Evolutionary conservation across 2,797 vertebrate genomes (phyloP).

Genomic region (Lagorchestes hirsutus): DNA sequence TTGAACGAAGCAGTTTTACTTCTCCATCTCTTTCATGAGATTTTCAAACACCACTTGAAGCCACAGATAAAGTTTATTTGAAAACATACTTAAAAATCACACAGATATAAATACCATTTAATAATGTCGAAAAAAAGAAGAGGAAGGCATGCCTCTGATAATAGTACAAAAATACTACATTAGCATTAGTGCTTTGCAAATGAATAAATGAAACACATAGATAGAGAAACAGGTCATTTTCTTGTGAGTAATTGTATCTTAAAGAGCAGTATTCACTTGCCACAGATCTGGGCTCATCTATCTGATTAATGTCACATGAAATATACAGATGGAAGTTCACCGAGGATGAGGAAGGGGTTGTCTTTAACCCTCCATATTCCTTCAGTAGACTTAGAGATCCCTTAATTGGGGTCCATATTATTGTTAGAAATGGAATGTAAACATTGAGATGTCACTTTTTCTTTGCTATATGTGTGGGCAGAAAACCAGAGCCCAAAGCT

Average conservation of each 20-base stretch:
- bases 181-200: constrained; percentile 83
- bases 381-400: constrained; percentile 67
- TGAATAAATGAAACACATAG: constrained; percentile 82
- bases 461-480: constrained; percentile 71
- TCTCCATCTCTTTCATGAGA: constrained; percentile 69
- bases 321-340: constrained; percentile 77
- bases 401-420: constrained; percentile 69
- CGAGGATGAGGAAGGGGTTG: constrained; percentile 70
- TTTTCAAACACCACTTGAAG: constrained; percentile 82
- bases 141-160: constrained; percentile 87
- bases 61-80: constrained; percentile 88
- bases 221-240: constrained; percentile 77
- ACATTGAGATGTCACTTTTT: constrained; percentile 79
- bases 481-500: constrained; percentile 83
- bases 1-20: constrained; percentile 62
- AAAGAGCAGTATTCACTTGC: constrained; percentile 82
- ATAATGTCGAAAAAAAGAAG: constrained; percentile 84
- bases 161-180: constrained; percentile 87
- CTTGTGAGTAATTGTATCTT: constrained; percentile 76
- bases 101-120: constrained; percentile 87
- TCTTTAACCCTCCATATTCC: background rate
- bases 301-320: constrained; percentile 81
- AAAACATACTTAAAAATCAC: constrained; percentile 88
- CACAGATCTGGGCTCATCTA: constrained; percentile 76
- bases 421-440: constrained; percentile 80